Conservation (phyloP, 2,888 invertebrate species). For the Aplocera efformata region DNA sequence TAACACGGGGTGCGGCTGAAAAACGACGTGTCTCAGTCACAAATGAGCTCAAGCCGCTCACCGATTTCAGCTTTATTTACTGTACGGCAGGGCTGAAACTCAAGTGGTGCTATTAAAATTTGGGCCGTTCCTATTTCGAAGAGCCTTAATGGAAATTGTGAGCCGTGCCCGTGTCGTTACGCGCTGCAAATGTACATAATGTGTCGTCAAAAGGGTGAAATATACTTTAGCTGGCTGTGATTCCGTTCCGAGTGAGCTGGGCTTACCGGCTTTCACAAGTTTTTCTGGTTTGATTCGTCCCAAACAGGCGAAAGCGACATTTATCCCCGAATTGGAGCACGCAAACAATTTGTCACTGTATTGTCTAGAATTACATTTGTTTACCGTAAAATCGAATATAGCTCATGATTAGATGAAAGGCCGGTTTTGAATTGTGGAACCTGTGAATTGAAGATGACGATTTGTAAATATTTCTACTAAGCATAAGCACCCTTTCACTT, state of each 20-base stretch:
- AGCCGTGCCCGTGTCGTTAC: constrained; percentile 77
- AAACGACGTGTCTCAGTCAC: constrained; percentile 40
- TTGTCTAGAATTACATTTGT: constrained; percentile 15
- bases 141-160: constrained; percentile 76
- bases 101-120: constrained; percentile 41
- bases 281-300: constrained; percentile 60
- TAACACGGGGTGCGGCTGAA: constrained; percentile 64
- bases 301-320: constrained; percentile 41
- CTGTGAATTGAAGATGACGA: no score
- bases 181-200: constrained; percentile 78
- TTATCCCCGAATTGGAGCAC: constrained; percentile 29
- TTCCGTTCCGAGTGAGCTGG: constrained; percentile 61
- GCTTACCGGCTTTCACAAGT: constrained; percentile 67
- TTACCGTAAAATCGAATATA: not conserved
- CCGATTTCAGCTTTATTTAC: constrained; percentile 31
- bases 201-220: constrained; percentile 80
- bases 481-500: no score
- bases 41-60: constrained; percentile 34
- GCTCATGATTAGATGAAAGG: no score
- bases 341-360: constrained; percentile 17
- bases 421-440: no score
- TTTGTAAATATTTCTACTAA: no score
- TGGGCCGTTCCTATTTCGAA: constrained; percentile 54
- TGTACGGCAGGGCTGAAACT: constrained; percentile 46
- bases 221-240: constrained; percentile 76